phyloP scores from a whole-genome alignment of 2,888 invertebrate genomes.

The Autographa pulchrina region DNA sequence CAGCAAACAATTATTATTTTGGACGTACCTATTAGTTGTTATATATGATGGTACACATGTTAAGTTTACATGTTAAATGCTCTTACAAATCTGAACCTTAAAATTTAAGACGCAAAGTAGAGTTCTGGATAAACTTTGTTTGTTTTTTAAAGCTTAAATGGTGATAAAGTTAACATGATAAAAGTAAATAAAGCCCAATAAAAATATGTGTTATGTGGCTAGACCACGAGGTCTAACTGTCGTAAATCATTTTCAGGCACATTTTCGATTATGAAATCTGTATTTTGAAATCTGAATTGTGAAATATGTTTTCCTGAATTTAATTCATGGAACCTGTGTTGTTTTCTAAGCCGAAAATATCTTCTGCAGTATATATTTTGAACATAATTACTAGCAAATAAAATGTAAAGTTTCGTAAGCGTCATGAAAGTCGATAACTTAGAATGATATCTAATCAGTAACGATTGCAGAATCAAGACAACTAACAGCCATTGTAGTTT shows the following conservation, averaged over 20 bases:
- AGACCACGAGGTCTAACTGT: too few relatives aligned
- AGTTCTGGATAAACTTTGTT: not conserved
- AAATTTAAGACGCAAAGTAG: not conserved
- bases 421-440: slow-evolving; percentile 12
- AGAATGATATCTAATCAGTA: slow-evolving; percentile 15
- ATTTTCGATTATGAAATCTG: too few relatives aligned
- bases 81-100: slow-evolving; percentile 16
- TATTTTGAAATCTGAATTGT: too few relatives aligned
- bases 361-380: too few relatives aligned
- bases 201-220: too few relatives aligned
- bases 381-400: not conserved
- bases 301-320: too few relatives aligned
- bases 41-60: not conserved
- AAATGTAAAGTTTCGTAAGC: slow-evolving; percentile 8
- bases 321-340: too few relatives aligned
- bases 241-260: too few relatives aligned
- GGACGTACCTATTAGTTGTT: not conserved
- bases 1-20: not conserved
- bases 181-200: not conserved
- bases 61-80: not conserved
- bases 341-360: too few relatives aligned
- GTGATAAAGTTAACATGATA: not conserved
- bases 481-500: not conserved
- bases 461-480: slow-evolving; percentile 2
- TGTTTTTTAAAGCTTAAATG: slow-evolving; percentile 26